These are phyloP conservation scores for Cottoperca gobio DNA, from an alignment of 2,797 vertebrate genomes.

Conservation along the genomic window DNA sequence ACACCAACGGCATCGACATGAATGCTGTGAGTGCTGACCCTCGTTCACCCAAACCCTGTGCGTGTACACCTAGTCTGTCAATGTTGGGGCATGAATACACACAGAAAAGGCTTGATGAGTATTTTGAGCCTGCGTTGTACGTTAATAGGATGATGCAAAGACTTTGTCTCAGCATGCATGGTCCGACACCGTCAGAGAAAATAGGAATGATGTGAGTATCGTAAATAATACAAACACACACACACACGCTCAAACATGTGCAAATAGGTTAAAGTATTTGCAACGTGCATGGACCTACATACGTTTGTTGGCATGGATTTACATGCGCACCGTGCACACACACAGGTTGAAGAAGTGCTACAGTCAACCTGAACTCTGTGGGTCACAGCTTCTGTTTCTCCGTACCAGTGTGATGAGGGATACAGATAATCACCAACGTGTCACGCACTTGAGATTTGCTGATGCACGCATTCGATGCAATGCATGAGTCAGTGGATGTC, in stretches of 20 bases:
- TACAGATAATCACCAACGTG: neutral
- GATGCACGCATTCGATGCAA: neutral
- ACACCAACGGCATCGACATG: conserved; percentile 90
- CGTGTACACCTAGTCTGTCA: conserved; percentile 24
- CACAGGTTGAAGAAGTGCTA: neutral
- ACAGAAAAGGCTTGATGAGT: conserved; percentile 42
- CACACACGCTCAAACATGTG: neutral
- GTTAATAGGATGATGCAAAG: conserved; percentile 70
- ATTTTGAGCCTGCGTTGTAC: conserved; percentile 72
- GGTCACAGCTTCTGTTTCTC: conserved; percentile 8
- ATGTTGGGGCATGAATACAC: conserved; percentile 40
- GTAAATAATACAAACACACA: conserved; percentile 22
- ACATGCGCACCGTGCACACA: neutral
- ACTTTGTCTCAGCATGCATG: conserved; percentile 69
- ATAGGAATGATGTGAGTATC: conserved; percentile 69
- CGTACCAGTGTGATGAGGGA: neutral
- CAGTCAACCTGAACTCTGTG: conserved; percentile 13
- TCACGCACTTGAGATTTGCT: conserved; percentile 8
- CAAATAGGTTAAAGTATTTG: conserved; percentile 23
- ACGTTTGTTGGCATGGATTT: conserved; percentile 15
- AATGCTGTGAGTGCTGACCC: conserved; percentile 83
- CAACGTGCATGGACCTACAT: neutral
- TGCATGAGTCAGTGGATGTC: conserved; percentile 5
- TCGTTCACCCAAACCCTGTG: neutral
- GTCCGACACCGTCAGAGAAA: conserved; percentile 62